A percentile compares a stretch with the other conserved stretches of the same genome.
These are phyloP conservation scores for Cephalopachus bancanus DNA, from an alignment of 2,797 vertebrate species.

Conservation along the genomic window DNA sequence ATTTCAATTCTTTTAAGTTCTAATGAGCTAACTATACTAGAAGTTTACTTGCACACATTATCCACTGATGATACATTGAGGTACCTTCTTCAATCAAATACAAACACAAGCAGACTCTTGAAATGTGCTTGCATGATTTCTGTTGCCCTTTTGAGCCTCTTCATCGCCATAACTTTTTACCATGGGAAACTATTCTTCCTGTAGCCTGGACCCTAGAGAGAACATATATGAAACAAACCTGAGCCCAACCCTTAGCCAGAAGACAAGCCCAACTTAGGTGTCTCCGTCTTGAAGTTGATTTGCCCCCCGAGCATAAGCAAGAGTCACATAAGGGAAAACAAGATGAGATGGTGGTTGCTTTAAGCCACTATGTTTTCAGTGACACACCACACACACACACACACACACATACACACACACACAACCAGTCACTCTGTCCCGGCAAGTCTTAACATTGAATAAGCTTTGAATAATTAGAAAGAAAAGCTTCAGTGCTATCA, in stretches of 20 bases:
- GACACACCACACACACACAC: background rate
- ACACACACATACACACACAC: too few species aligned
- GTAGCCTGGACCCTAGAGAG: background rate
- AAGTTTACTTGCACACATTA: background rate
- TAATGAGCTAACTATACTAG: background rate
- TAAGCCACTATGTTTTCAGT: background rate
- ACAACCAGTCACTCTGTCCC: background rate
- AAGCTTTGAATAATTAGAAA: background rate
- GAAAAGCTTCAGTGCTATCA: background rate
- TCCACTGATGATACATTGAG: background rate
- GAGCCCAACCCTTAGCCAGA: accelerated
- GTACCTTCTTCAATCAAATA: background rate
- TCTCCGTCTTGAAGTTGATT: background rate
- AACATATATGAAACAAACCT: background rate
- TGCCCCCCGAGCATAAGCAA: background rate
- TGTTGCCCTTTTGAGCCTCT: background rate
- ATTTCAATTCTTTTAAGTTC: slow-evolving; percentile 13
- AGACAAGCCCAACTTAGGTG: background rate
- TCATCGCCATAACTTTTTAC: background rate
- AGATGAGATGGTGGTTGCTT: background rate
- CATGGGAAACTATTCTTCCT: background rate
- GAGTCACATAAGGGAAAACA: background rate
- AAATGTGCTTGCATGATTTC: background rate
- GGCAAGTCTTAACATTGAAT: background rate
- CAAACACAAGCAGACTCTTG: background rate